phyloP scores from a whole-genome alignment of 1,140 invertebrate genomes.

The Saccostrea glomerata region DNA sequence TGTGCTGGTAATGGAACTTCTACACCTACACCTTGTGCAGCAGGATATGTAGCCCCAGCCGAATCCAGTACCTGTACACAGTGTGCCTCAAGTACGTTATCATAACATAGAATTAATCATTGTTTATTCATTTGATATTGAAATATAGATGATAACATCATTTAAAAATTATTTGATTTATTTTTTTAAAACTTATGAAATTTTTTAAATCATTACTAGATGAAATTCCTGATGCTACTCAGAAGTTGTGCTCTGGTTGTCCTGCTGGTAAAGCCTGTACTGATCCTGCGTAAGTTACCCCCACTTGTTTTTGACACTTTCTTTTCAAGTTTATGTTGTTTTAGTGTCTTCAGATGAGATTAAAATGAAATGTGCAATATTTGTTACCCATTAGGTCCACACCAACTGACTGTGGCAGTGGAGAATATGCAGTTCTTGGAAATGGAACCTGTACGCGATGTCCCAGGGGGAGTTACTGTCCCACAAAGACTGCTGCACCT shows the following conservation, averaged over 20 bases:
- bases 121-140: neutral
- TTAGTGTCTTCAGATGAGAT: neutral
- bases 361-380: neutral
- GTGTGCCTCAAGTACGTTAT: slow-evolving; percentile 60
- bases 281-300: slow-evolving; percentile 63
- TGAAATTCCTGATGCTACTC: slow-evolving; percentile 54
- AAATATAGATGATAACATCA: no score
- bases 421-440: slow-evolving; percentile 62
- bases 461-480: slow-evolving; percentile 65
- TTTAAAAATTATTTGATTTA: no score
- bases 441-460: slow-evolving; percentile 68
- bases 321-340: neutral
- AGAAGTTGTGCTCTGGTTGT: slow-evolving; percentile 62
- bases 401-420: slow-evolving; percentile 58
- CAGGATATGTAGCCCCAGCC: slow-evolving; percentile 65
- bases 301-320: neutral
- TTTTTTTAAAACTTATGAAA: no score
- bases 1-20: slow-evolving; percentile 60
- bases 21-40: slow-evolving; percentile 53
- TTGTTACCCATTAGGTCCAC: slow-evolving; percentile 41
- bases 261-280: slow-evolving; percentile 68
- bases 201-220: slow-evolving; percentile 47
- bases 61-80: slow-evolving; percentile 64
- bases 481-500: slow-evolving; percentile 52
- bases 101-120: neutral